Base-by-base conservation (phyloP, 2,888 invertebrate species). In the Tiliacea citrago region DNA sequence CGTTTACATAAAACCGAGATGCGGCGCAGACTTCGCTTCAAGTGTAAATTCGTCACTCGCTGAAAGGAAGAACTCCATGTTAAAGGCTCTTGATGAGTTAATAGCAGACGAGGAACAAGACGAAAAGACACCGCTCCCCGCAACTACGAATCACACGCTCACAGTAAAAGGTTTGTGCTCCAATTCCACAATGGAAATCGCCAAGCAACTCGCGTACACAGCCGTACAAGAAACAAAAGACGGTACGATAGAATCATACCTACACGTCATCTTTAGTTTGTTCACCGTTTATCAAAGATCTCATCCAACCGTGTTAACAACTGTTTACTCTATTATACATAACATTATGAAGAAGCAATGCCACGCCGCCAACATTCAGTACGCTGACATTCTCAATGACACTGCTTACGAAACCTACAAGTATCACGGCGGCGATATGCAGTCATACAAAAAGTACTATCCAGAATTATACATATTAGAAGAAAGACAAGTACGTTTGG, bases 1-100 rank as follows among this genome's bases (percentile, higher is more conserved):
- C 89, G 97, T 98, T 21, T 98, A 98, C 88, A 97, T 97, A 8
- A 97, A 97, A 86, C 95, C 97, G 1, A 94, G 97, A 85, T 94
- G 94, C 69, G 95, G 95, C 3, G 92, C 92, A 8, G 96, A 97
- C 74, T 94, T 95, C 6, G 88, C 92, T 7, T 88, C 93, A 1
- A 91, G 90, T 35, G 77, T 93, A 0, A 96, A 92, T 77, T 92
- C 94, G 60, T 95, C 97, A 16, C 88, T 97, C 7, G 94, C 95
- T 8, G 94, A 95, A 80, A 95, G 97, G 84, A 96, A 97, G 87
- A 95, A 96, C 57, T 91, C 95, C 62, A 95, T 95, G 94, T 91
- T 95, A 6, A 94, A 92, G 75, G 89, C 91, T 6, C 88, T 95
- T 65, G 90, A 92, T 35, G 83, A 89, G 70, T 79, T 90, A 83